Evolutionary conservation across 2,113 vertebrate species (phyloP).

Genomic region (Arenaria interpres): DNA sequence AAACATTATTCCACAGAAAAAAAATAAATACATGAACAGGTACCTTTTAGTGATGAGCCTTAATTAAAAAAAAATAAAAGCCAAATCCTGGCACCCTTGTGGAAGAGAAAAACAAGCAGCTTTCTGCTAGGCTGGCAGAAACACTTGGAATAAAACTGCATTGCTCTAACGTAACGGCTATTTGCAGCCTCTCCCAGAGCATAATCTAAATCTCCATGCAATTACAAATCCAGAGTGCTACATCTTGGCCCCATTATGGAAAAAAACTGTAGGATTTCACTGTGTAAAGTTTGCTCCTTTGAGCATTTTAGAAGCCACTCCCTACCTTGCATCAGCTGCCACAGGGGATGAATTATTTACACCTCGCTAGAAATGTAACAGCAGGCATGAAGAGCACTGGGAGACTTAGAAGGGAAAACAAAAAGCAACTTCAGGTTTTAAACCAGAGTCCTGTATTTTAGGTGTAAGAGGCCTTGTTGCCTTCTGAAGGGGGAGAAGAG

Average conservation of each 20-base stretch:
- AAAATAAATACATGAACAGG: neutral
- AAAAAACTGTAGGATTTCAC: neutral
- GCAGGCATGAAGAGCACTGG: neutral
- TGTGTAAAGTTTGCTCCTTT: neutral
- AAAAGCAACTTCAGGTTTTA: neutral
- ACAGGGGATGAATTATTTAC: neutral
- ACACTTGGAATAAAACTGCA: neutral
- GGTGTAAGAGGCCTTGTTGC: neutral
- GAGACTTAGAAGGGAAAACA: neutral
- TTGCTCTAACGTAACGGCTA: neutral
- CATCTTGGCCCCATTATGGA: neutral
- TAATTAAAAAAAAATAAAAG: neutral
- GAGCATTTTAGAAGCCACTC: neutral
- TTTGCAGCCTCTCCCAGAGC: neutral
- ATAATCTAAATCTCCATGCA: fast-evolving
- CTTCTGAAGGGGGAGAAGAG: neutral
- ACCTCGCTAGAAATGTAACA: neutral
- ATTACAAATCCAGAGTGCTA: neutral
- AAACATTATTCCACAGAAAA: neutral
- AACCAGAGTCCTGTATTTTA: neutral
- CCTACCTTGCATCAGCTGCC: neutral
- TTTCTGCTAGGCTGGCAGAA: neutral
- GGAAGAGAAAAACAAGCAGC: neutral
- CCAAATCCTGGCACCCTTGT: neutral
- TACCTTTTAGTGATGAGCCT: neutral